phyloP scores from a whole-genome alignment of 1,140 invertebrate genomes.

The Atta texana region DNA sequence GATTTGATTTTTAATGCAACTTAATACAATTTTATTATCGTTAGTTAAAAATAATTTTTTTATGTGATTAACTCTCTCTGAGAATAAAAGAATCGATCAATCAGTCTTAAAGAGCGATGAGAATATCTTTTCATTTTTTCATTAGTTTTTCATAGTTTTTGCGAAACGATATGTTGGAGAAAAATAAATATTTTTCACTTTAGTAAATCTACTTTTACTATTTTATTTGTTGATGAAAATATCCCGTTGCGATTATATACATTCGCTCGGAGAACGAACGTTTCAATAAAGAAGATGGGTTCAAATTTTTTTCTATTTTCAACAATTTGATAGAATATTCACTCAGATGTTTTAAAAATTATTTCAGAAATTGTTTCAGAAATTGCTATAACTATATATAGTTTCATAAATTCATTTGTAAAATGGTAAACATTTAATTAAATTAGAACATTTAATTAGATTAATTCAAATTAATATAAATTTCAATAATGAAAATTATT shows the following conservation, averaged over 20 bases:
- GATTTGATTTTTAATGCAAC: background rate
- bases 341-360: background rate
- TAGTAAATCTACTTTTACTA: constrained; percentile 3
- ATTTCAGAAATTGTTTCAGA: constrained; percentile 1
- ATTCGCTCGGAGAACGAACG: background rate
- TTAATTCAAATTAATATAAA: background rate
- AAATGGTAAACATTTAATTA: background rate
- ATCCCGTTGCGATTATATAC: background rate
- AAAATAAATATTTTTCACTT: background rate
- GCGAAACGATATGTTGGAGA: background rate
- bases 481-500: background rate
- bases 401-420: constrained; percentile 7
- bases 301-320: constrained; percentile 4
- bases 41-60: background rate
- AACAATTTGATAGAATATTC: constrained; percentile 2
- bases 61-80: background rate
- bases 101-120: background rate
- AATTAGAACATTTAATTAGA: background rate
- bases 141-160: background rate
- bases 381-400: background rate
- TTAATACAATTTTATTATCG: background rate
- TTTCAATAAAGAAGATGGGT: constrained; percentile 1
- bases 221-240: constrained; percentile 13
- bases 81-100: background rate
- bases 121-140: background rate